A percentile compares a stretch with the other conserved stretches of the same genome.
phyloP scores from a whole-genome alignment of 2,113 vertebrate genomes.

The Tenrec ecaudatus region DNA sequence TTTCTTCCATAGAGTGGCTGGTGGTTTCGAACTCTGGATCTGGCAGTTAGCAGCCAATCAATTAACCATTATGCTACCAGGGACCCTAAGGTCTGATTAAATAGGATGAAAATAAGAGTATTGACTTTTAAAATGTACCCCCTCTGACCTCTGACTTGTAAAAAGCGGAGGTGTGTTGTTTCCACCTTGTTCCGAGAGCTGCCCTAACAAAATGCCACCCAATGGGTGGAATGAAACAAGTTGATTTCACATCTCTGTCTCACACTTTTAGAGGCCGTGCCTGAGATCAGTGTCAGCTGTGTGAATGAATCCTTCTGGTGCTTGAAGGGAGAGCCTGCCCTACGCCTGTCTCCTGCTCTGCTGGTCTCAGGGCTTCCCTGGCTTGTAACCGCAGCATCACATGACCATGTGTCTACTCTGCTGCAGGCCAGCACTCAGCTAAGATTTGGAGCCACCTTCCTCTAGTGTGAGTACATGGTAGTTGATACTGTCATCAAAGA shows the following conservation, averaged over 20 bases:
- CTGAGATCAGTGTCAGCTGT: not conserved
- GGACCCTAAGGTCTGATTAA: not conserved
- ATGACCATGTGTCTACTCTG: not conserved
- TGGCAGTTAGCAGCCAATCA: no score
- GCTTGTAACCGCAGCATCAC: not conserved
- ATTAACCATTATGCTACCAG: no score
- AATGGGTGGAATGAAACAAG: not conserved
- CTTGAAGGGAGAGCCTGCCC: not conserved
- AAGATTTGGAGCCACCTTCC: not conserved
- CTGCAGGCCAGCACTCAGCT: not conserved
- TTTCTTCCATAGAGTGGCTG: no score
- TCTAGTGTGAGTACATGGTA: not conserved
- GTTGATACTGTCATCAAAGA: not conserved
- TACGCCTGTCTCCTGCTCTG: not conserved
- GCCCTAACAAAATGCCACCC: not conserved
- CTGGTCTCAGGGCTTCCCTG: not conserved
- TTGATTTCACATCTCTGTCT: not conserved
- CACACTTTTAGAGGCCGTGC: not conserved
- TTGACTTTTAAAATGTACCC: not conserved
- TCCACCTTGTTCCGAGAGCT: not conserved
- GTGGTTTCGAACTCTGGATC: no score
- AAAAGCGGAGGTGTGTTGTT: not conserved
- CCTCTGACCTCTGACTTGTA: not conserved
- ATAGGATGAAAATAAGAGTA: accelerated
- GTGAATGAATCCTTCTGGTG: not conserved